These are phyloP conservation scores for Hetaerina americana DNA, from an alignment of 1,140 invertebrate genomes.

Conservation along the genomic window DNA sequence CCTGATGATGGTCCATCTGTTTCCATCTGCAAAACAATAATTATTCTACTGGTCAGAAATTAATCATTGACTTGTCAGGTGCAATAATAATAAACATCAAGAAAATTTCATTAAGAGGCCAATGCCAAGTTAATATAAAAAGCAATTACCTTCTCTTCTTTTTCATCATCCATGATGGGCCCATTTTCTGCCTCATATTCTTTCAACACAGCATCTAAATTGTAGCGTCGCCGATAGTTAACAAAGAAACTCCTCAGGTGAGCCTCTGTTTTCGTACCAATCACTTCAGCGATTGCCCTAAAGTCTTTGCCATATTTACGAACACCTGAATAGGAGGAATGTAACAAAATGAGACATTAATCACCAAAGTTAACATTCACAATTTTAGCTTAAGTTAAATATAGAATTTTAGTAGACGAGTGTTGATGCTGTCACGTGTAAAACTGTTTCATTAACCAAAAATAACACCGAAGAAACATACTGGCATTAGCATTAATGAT, in stretches of 20 bases:
- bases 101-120: too few species aligned
- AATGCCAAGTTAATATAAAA: too few species aligned
- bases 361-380: background rate
- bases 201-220: constrained; percentile 75
- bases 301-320: constrained; percentile 93
- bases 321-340: constrained; percentile 37
- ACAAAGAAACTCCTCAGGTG: constrained; percentile 84
- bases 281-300: constrained; percentile 85
- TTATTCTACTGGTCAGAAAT: background rate
- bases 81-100: too few species aligned
- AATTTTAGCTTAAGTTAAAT: background rate
- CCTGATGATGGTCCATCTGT: constrained; percentile 5
- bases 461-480: too few species aligned
- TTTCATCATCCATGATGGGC: constrained; percentile 33
- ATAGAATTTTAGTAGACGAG: too few species aligned
- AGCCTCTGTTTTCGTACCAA: constrained; percentile 88
- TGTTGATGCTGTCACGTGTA: too few species aligned
- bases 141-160: constrained; percentile 34
- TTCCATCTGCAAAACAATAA: constrained; percentile 2
- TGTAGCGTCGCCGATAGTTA: constrained; percentile 79
- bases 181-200: constrained; percentile 76
- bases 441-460: too few species aligned
- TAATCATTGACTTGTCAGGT: too few species aligned
- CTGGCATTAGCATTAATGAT: too few species aligned
- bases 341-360: background rate